Conservation (phyloP, 2,797 vertebrate genomes). For the Rhinoraja longicauda region DNA sequence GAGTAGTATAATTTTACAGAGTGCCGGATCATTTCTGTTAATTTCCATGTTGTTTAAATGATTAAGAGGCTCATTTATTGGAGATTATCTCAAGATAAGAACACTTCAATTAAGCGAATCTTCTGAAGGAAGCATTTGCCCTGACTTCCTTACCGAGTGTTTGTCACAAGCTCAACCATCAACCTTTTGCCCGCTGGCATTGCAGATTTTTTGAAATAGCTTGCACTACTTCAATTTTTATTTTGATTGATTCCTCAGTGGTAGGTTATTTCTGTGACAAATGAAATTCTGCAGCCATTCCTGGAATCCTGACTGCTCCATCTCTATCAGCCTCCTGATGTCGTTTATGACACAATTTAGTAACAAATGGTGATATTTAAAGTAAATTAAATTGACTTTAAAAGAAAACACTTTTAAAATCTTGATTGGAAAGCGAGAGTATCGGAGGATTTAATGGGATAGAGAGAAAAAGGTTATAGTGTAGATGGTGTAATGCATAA, state of each 20-base stretch:
- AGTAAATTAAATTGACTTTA: neutral
- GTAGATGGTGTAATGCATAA: neutral
- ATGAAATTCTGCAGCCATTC: constrained; percentile 11
- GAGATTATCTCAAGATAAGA: neutral
- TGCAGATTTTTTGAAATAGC: constrained; percentile 7
- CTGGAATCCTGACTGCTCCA: neutral
- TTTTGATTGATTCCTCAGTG: constrained; percentile 31
- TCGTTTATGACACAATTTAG: neutral
- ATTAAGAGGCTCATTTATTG: neutral
- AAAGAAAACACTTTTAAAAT: neutral
- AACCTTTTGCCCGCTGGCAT: neutral
- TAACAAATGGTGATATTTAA: constrained; percentile 13
- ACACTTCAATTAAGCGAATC: neutral
- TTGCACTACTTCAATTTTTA: constrained; percentile 5
- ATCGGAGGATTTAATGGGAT: neutral
- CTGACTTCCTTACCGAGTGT: neutral
- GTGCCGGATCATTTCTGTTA: neutral
- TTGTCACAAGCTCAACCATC: neutral
- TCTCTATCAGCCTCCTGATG: neutral
- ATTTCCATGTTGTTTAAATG: neutral
- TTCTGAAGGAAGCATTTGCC: neutral
- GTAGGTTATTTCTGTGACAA: constrained; percentile 30
- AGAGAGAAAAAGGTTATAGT: neutral
- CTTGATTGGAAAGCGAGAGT: neutral
- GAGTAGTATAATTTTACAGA: neutral